Base-by-base conservation (phyloP, 2,888 invertebrate genomes). In the Dendrolimus houi region DNA sequence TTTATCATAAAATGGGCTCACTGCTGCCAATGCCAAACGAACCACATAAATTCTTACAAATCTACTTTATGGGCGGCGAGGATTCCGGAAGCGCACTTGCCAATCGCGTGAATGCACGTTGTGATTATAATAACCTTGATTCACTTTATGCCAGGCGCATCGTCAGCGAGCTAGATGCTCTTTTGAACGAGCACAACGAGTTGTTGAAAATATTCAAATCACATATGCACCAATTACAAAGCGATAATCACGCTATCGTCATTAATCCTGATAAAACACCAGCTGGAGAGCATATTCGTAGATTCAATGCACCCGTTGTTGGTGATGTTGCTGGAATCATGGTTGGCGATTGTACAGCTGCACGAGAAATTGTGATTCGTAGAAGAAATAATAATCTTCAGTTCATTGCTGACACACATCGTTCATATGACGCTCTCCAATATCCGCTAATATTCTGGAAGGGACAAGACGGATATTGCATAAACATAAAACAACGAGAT, bases 241-340 rank as follows among this genome's bases (percentile, higher is more conserved):
- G 55, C 53, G 60, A 65, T 41, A 65, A 66, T 59, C 60, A 61
- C 57, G 60, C 62, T 60, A 65, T 65, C 41, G 60, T 65, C 60
- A 64, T 64, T 14, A 64, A 64, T 62, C 60, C 71, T 69, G 71
- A 72, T 65, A 70, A 62, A 69, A 67, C 64, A 66, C 69, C 73
- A 67, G 67, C 64, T 61, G 75, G 71, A 64, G 70, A 73, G 58
- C 75, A 75, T 57, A 53, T 68, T 8, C 64, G 75, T 66, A 71
- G 74, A 74, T 79, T 72, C 64, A 75, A 80, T 64, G 74, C 73
- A 59, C 75, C 75, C 59, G 67, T 61, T 58, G 58, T 62, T 59
- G 60, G 64, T 13, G 67, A 62, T 54, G 62, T 64, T 56, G 63
- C 61, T 59, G 59, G 57, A 56, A 59, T 65, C 55, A 61, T 64